phyloP scores from a whole-genome alignment of 2,888 invertebrate species.

The Gymnoscelis rufifasciata region DNA sequence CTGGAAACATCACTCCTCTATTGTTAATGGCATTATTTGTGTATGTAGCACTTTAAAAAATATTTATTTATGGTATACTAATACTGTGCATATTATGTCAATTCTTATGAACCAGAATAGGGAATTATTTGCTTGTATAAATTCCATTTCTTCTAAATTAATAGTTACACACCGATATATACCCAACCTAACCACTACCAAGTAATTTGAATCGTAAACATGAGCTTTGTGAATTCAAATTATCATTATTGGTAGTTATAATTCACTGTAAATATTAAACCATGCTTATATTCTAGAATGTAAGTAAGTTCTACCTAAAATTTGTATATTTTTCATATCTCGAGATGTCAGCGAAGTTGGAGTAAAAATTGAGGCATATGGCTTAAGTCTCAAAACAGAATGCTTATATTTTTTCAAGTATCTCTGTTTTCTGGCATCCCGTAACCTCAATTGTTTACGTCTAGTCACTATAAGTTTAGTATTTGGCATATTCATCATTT shows the following conservation, averaged over 20 bases:
- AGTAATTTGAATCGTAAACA: conserved; percentile 33
- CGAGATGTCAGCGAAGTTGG: conserved; percentile 42
- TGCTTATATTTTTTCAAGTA: conserved; percentile 3
- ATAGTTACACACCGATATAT: background rate
- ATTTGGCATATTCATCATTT: conserved; percentile 45
- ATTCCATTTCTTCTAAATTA: background rate
- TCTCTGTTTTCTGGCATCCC: conserved; percentile 1
- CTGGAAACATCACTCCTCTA: background rate
- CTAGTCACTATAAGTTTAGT: conserved; percentile 68
- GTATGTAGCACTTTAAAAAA: no score
- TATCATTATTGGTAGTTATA: conserved; percentile 25
- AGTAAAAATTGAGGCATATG: conserved; percentile 52
- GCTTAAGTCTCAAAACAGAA: conserved; percentile 6
- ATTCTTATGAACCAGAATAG: conserved; percentile 13
- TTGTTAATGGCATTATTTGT: no score
- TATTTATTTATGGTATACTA: no score
- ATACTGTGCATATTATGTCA: conserved; percentile 6
- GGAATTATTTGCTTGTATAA: background rate
- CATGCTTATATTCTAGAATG: conserved; percentile 42
- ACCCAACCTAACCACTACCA: conserved; percentile 13
- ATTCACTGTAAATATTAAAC: conserved; percentile 55
- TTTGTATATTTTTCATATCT: conserved; percentile 72
- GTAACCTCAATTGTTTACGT: conserved; percentile 56
- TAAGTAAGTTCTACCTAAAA: conserved; percentile 61
- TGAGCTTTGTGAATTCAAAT: conserved; percentile 29